Evolutionary conservation across 2,797 vertebrate genomes (phyloP).

Genomic region (Lepilemur septentrionalis): DNA sequence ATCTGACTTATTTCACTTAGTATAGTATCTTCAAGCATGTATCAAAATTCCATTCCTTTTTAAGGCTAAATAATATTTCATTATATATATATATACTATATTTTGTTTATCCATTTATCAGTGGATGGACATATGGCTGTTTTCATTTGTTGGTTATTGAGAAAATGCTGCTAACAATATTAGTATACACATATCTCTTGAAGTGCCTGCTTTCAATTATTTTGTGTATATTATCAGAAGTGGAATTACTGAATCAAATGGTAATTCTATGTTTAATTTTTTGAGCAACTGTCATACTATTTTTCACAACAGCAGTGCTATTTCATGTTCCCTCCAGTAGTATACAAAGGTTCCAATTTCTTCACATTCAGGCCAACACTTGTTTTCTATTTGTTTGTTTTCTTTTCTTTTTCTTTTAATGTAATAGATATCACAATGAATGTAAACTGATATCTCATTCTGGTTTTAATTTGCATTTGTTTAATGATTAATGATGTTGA

Average conservation of each 20-base stretch:
- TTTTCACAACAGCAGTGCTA: not conserved
- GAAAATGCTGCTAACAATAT: not conserved
- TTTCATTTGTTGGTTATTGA: not conserved
- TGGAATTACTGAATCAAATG: not conserved
- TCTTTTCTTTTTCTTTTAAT: not conserved
- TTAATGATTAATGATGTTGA: not conserved
- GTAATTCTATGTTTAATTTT: not conserved
- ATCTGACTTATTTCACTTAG: not conserved
- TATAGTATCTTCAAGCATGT: not conserved
- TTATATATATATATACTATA: not conserved
- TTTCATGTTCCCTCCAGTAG: not conserved
- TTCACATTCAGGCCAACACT: not conserved
- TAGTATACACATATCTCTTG: not conserved
- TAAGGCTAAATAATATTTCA: not conserved
- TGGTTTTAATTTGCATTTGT: not conserved
- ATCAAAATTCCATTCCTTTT: not conserved
- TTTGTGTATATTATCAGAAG: not conserved
- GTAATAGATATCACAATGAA: not conserved
- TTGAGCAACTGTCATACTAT: not conserved
- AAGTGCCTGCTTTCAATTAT: not conserved
- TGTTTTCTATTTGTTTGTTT: not conserved
- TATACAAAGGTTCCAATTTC: not conserved
- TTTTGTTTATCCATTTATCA: not conserved
- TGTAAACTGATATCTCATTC: not conserved
- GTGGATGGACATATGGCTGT: not conserved